Base-by-base conservation (phyloP, 2,797 vertebrate genomes). In the Sandelia bainsii region DNA sequence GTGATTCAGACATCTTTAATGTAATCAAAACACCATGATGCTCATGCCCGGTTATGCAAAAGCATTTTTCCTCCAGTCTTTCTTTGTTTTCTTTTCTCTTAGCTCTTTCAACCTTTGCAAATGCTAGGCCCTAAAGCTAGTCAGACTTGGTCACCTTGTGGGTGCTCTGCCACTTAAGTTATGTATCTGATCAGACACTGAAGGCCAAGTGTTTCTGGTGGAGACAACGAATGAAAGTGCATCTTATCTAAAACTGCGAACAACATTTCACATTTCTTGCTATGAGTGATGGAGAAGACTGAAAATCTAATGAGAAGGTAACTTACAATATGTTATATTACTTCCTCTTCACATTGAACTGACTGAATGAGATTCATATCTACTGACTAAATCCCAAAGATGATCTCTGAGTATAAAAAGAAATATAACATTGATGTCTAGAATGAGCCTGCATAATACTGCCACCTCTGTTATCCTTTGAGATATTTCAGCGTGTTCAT, bases 1-100 rank as follows among this genome's bases (percentile, higher is more conserved):
- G 64, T 42, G 49, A 69, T 58, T 69, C 68, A 76, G 40, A n/a
- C 25, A 8, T 54, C 22, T 42, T 51, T 40, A 0, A 45, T 51
- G 46, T 14, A 27, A 61, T 56, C 23, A 39, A 12, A 50, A n/a
- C 44, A 46, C 5, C 5, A 13, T 7, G 53, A 42, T 25, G 3
- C 2, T 25, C 7, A 22, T 44, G 16, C 14, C 1, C 0, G 2
- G 16, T 70, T 58, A 66, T 17, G 6, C 39, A 62, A 66, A n/a
- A 39, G 32, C 2, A 5, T 34, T 52, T 60, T 32, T 19, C 32
- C 12, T 13, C 37, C 34, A 17, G 6, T 60, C 19, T 46, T 19
- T 9, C 27, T 12, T 34, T 7, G 11, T 61, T 6, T 22, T 20
- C 1, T 32, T 34, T 52, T 65, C 44, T 34, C 14, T 42, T 20